Evolutionary conservation across 2,888 invertebrate genomes (phyloP).

Genomic region (Cremastinae sp.): DNA sequence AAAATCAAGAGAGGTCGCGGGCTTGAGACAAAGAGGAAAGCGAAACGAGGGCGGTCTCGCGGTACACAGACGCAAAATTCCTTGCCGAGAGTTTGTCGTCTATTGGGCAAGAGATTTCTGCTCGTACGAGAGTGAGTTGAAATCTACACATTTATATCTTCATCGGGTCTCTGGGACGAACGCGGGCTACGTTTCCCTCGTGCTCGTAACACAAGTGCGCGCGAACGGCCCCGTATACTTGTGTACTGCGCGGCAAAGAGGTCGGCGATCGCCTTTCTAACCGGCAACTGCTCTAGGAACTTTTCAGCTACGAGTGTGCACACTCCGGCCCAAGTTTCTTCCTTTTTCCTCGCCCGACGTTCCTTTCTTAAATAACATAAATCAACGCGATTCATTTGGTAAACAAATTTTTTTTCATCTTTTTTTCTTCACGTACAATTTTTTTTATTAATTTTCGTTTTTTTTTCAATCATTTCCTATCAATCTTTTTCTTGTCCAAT

Average conservation of each 20-base stretch:
- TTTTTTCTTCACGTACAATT: too few relatives aligned
- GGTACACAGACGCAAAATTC: constrained; percentile 64
- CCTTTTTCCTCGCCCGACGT: too few relatives aligned
- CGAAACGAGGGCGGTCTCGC: constrained; percentile 65
- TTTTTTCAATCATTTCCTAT: too few relatives aligned
- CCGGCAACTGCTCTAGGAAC: constrained; percentile 63
- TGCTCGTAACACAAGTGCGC: constrained; percentile 47
- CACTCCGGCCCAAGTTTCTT: background rate
- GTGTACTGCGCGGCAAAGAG: constrained; percentile 32
- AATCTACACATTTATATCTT: constrained; percentile 13
- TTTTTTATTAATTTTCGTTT: too few relatives aligned
- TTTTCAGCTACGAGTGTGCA: constrained; percentile 36
- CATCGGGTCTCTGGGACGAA: constrained; percentile 34
- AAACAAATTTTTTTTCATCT: too few relatives aligned
- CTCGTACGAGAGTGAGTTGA: constrained; percentile 35
- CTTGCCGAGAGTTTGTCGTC: constrained; percentile 48
- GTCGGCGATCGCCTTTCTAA: constrained; percentile 74
- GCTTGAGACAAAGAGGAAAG: constrained; percentile 27
- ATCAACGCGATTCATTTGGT: too few relatives aligned
- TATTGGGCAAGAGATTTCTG: constrained; percentile 55
- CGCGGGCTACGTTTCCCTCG: constrained; percentile 23
- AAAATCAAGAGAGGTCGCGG: constrained; percentile 3
- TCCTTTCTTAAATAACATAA: too few relatives aligned
- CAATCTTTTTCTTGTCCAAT: too few relatives aligned
- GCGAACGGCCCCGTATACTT: constrained; percentile 14